Evolutionary conservation across 2,888 invertebrate genomes (phyloP).

Genomic region (Digitonthophagus gazella): DNA sequence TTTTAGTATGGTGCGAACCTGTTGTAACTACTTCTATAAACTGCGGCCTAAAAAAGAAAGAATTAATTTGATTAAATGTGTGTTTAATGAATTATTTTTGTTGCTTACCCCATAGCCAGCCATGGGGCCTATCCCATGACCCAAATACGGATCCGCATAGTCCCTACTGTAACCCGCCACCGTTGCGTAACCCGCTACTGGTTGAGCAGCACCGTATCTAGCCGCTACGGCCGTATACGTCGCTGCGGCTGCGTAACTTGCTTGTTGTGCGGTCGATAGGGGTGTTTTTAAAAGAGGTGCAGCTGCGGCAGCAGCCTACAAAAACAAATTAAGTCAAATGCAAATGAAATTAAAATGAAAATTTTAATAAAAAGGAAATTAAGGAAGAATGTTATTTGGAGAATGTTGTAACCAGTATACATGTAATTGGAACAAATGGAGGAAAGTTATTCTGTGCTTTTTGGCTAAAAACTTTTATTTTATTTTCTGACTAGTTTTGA

Average conservation of each 20-base stretch:
- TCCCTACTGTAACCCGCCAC: slow-evolving; percentile 83
- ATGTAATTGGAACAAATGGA: no score
- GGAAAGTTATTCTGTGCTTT: no score
- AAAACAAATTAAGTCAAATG: slow-evolving; percentile 49
- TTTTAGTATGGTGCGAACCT: slow-evolving; percentile 89
- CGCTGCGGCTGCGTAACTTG: slow-evolving; percentile 82
- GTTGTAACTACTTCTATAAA: slow-evolving; percentile 92
- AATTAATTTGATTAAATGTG: background rate
- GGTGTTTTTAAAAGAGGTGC: slow-evolving; percentile 81
- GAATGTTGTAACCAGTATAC: no score
- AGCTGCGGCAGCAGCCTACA: slow-evolving; percentile 67
- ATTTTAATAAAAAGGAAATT: no score
- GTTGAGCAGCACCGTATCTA: slow-evolving; percentile 74
- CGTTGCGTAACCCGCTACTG: slow-evolving; percentile 70
- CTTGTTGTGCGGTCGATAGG: slow-evolving; percentile 80
- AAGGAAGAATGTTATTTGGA: no score
- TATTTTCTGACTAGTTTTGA: no score
- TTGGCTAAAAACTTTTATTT: no score
- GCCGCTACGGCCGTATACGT: slow-evolving; percentile 85
- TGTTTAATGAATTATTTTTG: no score
- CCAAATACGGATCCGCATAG: slow-evolving; percentile 91
- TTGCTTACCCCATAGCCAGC: slow-evolving; percentile 89
- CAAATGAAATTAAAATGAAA: slow-evolving; percentile 34
- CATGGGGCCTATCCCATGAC: slow-evolving; percentile 94
- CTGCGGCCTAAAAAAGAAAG: slow-evolving; percentile 73